Conservation (phyloP, 2,113 vertebrate genomes). For the Nipponia nippon region DNA sequence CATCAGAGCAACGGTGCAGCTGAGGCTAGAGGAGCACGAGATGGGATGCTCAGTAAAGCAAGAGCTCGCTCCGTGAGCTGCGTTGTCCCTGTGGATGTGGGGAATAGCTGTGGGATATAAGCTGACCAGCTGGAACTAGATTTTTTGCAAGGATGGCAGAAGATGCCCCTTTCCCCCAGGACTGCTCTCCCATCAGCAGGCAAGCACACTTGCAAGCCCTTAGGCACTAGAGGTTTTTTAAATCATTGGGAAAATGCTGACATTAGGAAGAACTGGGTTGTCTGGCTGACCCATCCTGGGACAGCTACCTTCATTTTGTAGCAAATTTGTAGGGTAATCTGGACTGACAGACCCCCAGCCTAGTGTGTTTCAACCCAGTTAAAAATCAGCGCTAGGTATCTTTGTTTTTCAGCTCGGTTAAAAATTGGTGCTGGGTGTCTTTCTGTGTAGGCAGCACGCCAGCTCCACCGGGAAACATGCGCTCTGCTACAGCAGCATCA, state of each 20-base stretch:
- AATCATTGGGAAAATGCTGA: rapidly evolving
- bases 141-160: neutral
- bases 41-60: neutral
- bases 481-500: rapidly evolving
- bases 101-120: neutral
- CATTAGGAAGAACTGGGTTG: rapidly evolving
- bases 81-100: neutral
- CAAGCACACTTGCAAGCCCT: neutral
- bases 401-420: neutral
- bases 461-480: rapidly evolving
- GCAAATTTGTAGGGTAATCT: neutral
- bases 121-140: rapidly evolving
- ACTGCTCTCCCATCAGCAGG: neutral
- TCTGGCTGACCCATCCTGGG: neutral
- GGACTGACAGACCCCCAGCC: neutral
- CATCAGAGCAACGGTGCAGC: too few relatives aligned
- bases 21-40: neutral
- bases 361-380: rapidly evolving
- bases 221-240: neutral
- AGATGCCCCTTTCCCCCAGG: neutral
- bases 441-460: rapidly evolving
- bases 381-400: rapidly evolving
- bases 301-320: neutral
- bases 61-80: neutral
- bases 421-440: rapidly evolving